A percentile compares a stretch with the other conserved stretches of the same genome.
phyloP scores from a whole-genome alignment of 1,140 invertebrate genomes.

The Goniozus legneri region DNA sequence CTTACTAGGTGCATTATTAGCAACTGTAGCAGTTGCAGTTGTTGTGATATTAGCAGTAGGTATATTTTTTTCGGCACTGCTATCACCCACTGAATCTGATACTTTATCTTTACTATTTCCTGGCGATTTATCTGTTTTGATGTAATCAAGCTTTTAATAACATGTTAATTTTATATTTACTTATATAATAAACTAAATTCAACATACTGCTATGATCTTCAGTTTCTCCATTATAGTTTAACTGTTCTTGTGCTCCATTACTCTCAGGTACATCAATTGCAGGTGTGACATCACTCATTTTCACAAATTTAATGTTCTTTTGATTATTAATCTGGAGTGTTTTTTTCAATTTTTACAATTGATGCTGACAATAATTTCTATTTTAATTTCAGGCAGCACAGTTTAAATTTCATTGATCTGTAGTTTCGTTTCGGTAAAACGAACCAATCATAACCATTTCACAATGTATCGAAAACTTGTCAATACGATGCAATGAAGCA shows the following conservation, averaged over 20 bases:
- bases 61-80: constrained; percentile 29
- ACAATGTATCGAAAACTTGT: too few species aligned
- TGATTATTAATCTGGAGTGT: too few species aligned
- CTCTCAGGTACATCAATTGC: constrained; percentile 26
- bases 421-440: too few species aligned
- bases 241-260: constrained; percentile 27
- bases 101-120: constrained; percentile 36
- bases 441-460: too few species aligned
- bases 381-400: too few species aligned
- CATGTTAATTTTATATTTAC: constrained; percentile 4
- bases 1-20: constrained; percentile 32
- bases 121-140: constrained; percentile 27
- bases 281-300: constrained; percentile 29
- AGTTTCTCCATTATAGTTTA: constrained; percentile 31
- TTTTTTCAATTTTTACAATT: too few species aligned
- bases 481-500: too few species aligned
- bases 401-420: too few species aligned
- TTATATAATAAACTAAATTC: background rate
- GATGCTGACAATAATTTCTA: too few species aligned
- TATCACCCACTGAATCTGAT: constrained; percentile 30
- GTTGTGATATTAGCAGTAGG: constrained; percentile 5
- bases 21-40: constrained; percentile 22
- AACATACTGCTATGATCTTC: constrained; percentile 31
- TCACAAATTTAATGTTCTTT: too few species aligned
- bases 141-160: constrained; percentile 7